Evolutionary conservation across 2,797 vertebrate species (phyloP).

Genomic region (Hydrocynus forskahlii): DNA sequence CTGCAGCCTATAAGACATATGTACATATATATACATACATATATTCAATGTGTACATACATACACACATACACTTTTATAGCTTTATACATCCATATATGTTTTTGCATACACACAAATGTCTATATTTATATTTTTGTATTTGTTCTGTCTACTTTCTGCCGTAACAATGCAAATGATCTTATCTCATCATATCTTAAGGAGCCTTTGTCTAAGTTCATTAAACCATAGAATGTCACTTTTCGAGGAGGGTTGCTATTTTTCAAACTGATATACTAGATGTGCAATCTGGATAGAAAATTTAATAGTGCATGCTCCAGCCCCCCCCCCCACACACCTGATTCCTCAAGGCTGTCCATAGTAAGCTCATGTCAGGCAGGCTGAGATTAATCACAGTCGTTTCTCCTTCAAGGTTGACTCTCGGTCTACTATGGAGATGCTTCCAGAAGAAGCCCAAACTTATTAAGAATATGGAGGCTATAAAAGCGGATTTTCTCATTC

Average conservation of each 20-base stretch:
- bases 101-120: no score
- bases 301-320: neutral
- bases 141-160: no score
- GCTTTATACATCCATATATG: no score
- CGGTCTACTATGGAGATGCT: neutral
- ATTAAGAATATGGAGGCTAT: neutral
- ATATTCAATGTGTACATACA: no score
- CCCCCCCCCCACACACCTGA: neutral
- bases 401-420: constrained; percentile 5
- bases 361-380: neutral
- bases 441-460: neutral
- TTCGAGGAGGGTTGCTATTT: neutral
- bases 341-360: neutral
- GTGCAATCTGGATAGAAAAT: neutral
- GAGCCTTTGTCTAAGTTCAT: neutral
- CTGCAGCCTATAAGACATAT: no score
- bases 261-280: neutral
- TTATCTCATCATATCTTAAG: no score
- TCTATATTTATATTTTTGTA: no score
- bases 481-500: no score
- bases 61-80: no score
- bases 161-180: no score
- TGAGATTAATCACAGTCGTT: constrained; percentile 2
- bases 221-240: neutral
- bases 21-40: no score